Base-by-base conservation (phyloP, 2,888 invertebrate genomes). In the Homarus gammarus region DNA sequence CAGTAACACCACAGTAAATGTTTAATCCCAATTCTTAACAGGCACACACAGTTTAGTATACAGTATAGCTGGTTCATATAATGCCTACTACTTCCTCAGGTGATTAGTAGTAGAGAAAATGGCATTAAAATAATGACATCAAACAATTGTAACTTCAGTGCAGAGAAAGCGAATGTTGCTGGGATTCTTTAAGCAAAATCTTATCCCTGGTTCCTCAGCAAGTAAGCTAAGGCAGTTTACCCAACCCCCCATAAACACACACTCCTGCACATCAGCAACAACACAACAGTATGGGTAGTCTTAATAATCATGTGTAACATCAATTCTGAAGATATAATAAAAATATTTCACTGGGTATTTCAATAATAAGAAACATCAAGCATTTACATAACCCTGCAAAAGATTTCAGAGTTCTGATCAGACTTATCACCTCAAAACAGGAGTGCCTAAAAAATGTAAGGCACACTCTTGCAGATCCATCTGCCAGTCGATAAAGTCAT, bases 401-500 rank as follows among this genome's bases (percentile, higher is more conserved):
- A 75, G 31, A 75, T 36, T 40, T 44, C n/a, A 49, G 12, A 75
- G 38, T 31, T 40, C 49, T n/a, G 27, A 75, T 27, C n/a, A 44
- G 49, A 36, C 38, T 40, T n/a, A 44, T 49, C 31, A 31, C 44
- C 75, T 44, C 75, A 75, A 75, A 75, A 75, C 73, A 38, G 22
- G 75, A 75, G 75, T 75, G 75, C 75, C 44, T 75, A 44, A 27
- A 49, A 40, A 75, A 40, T 22, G 40, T 73, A 73, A 73, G 73
- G 73, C 73, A 73, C 73, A 36, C 73, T 73, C 73, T 38, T 40
- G 22, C 38, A 49, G 75, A 75, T n/a, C 75, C 44, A 75, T 75
- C 75, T 44, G 44, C 75, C n/a, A 75, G 27, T n/a, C n/a, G 36
- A 73, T 40, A 73, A 40, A 75, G 27, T 75, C 12, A 75, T 40